A percentile compares a stretch with the other conserved stretches of the same genome.
Conservation (phyloP, 2,797 vertebrate genomes). For the Coendou prehensilis region DNA sequence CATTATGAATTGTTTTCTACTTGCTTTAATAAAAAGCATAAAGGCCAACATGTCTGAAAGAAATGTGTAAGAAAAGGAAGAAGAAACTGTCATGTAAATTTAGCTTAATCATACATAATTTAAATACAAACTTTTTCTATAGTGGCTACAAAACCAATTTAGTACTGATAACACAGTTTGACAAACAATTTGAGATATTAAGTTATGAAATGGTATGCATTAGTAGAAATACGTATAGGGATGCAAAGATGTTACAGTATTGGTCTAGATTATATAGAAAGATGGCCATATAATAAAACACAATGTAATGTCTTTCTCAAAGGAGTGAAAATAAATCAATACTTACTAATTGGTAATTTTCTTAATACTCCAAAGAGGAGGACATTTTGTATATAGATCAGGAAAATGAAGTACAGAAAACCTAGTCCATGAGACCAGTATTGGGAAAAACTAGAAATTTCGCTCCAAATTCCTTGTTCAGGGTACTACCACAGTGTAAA, state of each 20-base stretch:
- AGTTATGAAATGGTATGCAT: constrained; percentile 79
- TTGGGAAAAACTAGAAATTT: not conserved
- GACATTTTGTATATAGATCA: constrained; percentile 59
- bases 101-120: constrained; percentile 42
- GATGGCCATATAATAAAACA: constrained; percentile 61
- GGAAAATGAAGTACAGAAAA: constrained; percentile 67
- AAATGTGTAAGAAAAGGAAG: constrained; percentile 70
- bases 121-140: constrained; percentile 58
- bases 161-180: constrained; percentile 62
- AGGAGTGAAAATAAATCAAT: constrained; percentile 63
- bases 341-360: constrained; percentile 38
- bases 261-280: constrained; percentile 63
- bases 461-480: constrained; percentile 12
- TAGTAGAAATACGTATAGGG: constrained; percentile 77
- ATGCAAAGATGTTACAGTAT: constrained; percentile 73
- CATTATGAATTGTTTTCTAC: constrained; percentile 25
- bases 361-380: constrained; percentile 73
- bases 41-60: constrained; percentile 77
- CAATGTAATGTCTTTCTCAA: constrained; percentile 72
- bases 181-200: constrained; percentile 76
- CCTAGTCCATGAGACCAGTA: constrained; percentile 33
- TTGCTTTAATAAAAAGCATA: constrained; percentile 76
- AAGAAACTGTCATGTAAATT: constrained; percentile 52
- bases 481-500: not conserved
- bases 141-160: constrained; percentile 66